phyloP scores from a whole-genome alignment of 2,797 vertebrate genomes.

The Malurus splendens region DNA sequence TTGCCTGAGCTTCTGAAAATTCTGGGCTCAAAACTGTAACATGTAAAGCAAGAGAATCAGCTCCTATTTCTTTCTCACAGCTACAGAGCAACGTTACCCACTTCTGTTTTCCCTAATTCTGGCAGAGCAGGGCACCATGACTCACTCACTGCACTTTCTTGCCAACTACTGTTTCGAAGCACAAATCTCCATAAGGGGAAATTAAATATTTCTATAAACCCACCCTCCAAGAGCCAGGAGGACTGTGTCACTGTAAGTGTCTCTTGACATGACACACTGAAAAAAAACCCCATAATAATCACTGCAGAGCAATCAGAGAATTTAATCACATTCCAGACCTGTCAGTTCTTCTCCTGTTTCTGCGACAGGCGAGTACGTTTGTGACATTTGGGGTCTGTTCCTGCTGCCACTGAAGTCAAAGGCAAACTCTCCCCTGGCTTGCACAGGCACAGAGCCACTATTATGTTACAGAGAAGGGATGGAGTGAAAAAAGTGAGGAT shows the following conservation, averaged over 20 bases:
- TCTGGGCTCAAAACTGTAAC: background rate
- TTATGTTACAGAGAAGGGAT: background rate
- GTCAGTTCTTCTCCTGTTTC: background rate
- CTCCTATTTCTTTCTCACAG: background rate
- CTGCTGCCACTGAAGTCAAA: background rate
- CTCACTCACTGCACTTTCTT: background rate
- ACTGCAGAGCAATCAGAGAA: background rate
- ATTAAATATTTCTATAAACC: slow-evolving; percentile 15
- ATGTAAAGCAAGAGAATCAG: background rate
- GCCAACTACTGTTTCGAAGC: background rate
- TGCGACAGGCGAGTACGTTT: background rate
- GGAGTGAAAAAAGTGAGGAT: background rate
- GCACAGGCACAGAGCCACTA: background rate
- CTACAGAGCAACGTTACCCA: background rate
- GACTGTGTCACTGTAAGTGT: background rate
- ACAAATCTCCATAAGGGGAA: background rate
- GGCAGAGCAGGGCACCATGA: background rate
- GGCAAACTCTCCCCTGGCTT: background rate
- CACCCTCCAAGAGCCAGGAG: background rate
- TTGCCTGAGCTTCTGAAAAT: background rate
- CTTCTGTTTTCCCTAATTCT: background rate
- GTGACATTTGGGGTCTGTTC: background rate
- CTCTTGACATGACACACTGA: background rate
- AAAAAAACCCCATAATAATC: background rate
- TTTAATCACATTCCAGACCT: background rate